Conservation (phyloP, 2,888 invertebrate genomes). For the Rhagonycha fulva region DNA sequence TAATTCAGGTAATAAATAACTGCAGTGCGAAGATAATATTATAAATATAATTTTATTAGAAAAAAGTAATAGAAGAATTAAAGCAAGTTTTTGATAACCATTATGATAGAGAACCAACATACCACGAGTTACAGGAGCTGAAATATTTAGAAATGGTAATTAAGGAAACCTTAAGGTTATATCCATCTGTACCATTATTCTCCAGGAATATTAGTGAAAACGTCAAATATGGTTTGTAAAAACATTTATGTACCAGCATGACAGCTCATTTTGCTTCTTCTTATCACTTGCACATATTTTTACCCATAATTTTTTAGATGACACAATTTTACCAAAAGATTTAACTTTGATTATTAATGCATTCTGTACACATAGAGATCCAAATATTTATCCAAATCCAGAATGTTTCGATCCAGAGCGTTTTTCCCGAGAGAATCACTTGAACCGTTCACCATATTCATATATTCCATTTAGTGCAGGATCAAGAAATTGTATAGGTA, state of each 20-base stretch:
- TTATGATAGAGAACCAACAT: slow-evolving; percentile 28
- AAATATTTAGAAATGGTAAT: slow-evolving; percentile 59
- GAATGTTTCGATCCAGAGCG: slow-evolving; percentile 60
- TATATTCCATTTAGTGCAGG: slow-evolving; percentile 69
- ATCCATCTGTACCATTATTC: slow-evolving; percentile 58
- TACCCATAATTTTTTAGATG: not conserved
- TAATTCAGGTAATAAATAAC: not conserved
- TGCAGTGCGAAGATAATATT: not conserved
- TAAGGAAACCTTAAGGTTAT: slow-evolving; percentile 57
- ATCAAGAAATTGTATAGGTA: slow-evolving; percentile 65
- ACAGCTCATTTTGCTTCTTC: not conserved
- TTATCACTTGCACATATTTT: not conserved
- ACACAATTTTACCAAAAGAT: slow-evolving; percentile 47
- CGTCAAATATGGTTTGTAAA: not conserved
- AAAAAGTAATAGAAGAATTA: slow-evolving; percentile 47
- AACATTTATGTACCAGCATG: not conserved
- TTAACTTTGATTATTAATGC: slow-evolving; percentile 54
- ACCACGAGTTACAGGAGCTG: slow-evolving; percentile 56
- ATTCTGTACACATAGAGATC: slow-evolving; percentile 57
- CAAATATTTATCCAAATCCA: slow-evolving; percentile 60
- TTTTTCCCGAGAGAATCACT: slow-evolving; percentile 52
- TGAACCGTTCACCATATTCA: slow-evolving; percentile 55
- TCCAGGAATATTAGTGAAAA: slow-evolving; percentile 20
- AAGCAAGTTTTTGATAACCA: slow-evolving; percentile 43
- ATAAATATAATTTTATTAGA: slow-evolving; percentile 39